Conservation (phyloP, 2,888 invertebrate species). For the Chrysolina oricalcia region DNA sequence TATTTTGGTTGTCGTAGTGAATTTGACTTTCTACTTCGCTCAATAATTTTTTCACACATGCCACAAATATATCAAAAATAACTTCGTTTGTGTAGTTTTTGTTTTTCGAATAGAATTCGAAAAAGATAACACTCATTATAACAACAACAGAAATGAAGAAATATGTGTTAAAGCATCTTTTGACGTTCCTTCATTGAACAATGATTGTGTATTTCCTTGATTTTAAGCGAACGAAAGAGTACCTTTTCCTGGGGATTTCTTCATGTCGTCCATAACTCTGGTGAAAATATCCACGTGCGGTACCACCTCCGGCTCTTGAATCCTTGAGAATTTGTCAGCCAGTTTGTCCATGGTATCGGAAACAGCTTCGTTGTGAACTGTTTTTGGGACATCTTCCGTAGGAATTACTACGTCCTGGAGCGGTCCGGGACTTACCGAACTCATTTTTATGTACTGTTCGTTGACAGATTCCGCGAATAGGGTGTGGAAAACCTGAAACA, state of each 20-base stretch:
- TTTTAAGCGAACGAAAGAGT: background rate
- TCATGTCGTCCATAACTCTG: slow-evolving; percentile 51
- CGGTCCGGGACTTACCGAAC: slow-evolving; percentile 66
- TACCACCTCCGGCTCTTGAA: slow-evolving; percentile 50
- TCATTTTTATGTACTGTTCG: slow-evolving; percentile 56
- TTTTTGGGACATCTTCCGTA: slow-evolving; percentile 53
- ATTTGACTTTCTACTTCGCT: no score
- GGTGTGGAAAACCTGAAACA: slow-evolving; percentile 61
- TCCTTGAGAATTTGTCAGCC: slow-evolving; percentile 38
- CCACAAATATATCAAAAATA: no score
- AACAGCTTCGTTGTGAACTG: slow-evolving; percentile 60
- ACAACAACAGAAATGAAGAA: no score
- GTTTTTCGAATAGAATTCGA: no score
- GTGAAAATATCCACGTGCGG: slow-evolving; percentile 59
- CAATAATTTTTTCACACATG: no score
- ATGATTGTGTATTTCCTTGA: no score
- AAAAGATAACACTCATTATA: no score
- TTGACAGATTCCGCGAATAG: slow-evolving; percentile 61
- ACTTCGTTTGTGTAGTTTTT: no score
- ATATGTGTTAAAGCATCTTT: no score
- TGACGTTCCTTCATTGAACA: no score
- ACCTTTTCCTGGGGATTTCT: slow-evolving; percentile 53
- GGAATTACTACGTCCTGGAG: slow-evolving; percentile 68
- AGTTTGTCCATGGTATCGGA: slow-evolving; percentile 59
- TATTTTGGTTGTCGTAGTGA: no score